phyloP scores from a whole-genome alignment of 2,797 vertebrate genomes.

The Trematomus bernacchii region DNA sequence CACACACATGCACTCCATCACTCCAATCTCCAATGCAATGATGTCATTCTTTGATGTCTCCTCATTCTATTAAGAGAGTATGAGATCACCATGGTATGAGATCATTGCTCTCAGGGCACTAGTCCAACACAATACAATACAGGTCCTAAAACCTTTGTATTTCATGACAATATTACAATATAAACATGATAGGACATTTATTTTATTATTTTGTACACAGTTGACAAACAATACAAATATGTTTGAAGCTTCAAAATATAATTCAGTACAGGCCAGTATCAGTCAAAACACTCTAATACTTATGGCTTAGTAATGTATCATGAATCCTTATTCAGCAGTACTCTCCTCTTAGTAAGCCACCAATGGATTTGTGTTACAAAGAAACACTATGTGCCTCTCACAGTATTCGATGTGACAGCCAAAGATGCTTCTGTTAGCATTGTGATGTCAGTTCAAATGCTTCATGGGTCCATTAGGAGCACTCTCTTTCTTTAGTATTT shows the following conservation, averaged over 20 bases:
- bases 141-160: background rate
- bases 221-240: background rate
- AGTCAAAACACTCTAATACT: background rate
- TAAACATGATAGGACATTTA: background rate
- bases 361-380: constrained; percentile 31
- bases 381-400: constrained; percentile 41
- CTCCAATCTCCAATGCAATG: constrained; percentile 62
- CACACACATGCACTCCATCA: constrained; percentile 39
- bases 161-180: background rate
- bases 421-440: constrained; percentile 56
- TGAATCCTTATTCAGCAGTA: constrained; percentile 32
- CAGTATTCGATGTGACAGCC: constrained; percentile 62
- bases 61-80: constrained; percentile 63
- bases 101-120: constrained; percentile 51
- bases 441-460: constrained; percentile 57
- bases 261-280: background rate
- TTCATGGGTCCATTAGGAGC: constrained; percentile 65
- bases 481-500: constrained; percentile 69
- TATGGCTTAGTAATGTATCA: constrained; percentile 29
- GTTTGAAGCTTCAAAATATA: background rate
- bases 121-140: constrained; percentile 15
- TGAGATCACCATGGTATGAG: constrained; percentile 76
- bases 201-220: background rate
- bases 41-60: constrained; percentile 75
- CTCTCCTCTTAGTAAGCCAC: constrained; percentile 17